Conservation (phyloP, 2,113 vertebrate species). For the Muscicapa adusta region DNA sequence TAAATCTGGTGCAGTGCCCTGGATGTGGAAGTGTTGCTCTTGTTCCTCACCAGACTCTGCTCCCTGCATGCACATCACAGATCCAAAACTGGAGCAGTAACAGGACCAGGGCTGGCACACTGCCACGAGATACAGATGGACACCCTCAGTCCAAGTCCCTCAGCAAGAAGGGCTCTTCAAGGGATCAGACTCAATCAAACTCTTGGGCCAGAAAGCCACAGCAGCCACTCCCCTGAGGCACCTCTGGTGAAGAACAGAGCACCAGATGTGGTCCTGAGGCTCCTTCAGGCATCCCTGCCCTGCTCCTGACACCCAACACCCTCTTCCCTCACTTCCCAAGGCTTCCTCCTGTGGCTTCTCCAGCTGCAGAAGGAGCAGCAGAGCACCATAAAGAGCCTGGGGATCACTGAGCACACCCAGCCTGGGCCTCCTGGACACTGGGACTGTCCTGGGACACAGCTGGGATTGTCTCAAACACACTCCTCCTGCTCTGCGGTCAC, state of each 20-base stretch:
- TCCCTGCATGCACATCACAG: not conserved
- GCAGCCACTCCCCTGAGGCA: not conserved
- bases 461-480: not conserved
- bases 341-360: not conserved
- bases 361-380: not conserved
- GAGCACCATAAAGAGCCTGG: not conserved
- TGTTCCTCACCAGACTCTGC: not conserved
- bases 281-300: not conserved
- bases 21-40: not conserved
- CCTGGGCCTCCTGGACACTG: not conserved
- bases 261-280: not conserved
- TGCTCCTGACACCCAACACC: not conserved
- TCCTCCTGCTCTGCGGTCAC: not conserved
- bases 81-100: not conserved
- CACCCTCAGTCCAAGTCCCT: not conserved
- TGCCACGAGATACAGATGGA: not conserved
- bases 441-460: not conserved
- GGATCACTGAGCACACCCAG: not conserved
- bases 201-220: not conserved
- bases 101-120: not conserved
- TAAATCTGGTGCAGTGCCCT: no score
- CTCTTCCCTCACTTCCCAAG: not conserved
- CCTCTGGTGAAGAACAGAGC: not conserved
- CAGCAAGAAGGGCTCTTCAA: not conserved
- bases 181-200: not conserved